Evolutionary conservation across 2,888 invertebrate genomes (phyloP).

Genomic region (Pteria penguin): DNA sequence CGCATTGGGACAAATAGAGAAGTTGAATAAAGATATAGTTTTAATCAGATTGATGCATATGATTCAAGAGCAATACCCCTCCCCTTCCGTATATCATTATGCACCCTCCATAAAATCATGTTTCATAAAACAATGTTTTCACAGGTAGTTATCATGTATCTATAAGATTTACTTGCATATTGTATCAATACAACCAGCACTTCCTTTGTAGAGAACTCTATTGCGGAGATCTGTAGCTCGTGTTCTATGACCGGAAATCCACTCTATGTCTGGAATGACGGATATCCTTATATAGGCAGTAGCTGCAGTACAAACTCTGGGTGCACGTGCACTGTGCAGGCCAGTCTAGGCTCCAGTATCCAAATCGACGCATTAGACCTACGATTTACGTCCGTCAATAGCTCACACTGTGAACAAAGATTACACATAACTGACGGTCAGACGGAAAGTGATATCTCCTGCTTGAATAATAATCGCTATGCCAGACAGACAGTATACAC

Average conservation of each 20-base stretch:
- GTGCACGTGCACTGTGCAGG: constrained; percentile 2
- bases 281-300: background rate
- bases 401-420: constrained; percentile 10
- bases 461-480: constrained; percentile 15
- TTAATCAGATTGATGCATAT: too few species aligned
- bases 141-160: too few species aligned
- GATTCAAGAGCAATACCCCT: too few species aligned
- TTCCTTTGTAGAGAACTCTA: background rate
- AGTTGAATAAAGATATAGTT: too few species aligned
- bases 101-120: too few species aligned
- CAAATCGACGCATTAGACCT: constrained; percentile 12
- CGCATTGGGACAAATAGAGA: too few species aligned
- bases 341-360: background rate
- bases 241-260: background rate
- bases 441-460: constrained; percentile 5
- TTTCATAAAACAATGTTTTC: too few species aligned
- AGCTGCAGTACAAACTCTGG: constrained; percentile 17
- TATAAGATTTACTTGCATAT: too few species aligned
- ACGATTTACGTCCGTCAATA: background rate
- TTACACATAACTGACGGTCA: constrained; percentile 15
- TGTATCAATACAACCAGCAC: too few species aligned
- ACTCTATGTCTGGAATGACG: constrained; percentile 18
- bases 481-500: background rate
- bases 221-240: constrained; percentile 4
- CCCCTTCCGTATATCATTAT: too few species aligned